Evolutionary conservation across 2,113 vertebrate genomes (phyloP).

Genomic region (Oophaga pumilio): DNA sequence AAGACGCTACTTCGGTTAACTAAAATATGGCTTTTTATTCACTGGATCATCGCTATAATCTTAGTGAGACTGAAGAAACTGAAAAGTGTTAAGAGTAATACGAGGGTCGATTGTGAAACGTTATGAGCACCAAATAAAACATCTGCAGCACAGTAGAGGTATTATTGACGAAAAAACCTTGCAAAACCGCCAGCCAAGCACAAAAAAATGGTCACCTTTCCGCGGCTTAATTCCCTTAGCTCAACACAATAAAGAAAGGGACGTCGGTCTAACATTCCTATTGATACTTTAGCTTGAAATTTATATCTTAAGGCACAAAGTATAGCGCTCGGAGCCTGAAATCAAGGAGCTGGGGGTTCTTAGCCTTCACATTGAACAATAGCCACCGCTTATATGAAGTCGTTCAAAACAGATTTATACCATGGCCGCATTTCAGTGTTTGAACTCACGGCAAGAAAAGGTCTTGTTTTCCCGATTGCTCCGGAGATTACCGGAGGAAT

Average conservation of each 20-base stretch:
- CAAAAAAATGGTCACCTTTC: conserved; percentile 29
- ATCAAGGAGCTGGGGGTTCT: not conserved
- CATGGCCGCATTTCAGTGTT: not conserved
- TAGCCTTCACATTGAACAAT: conserved; percentile 32
- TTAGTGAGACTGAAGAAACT: not conserved
- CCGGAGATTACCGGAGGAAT: conserved; percentile 18
- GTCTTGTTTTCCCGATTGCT: conserved; percentile 25
- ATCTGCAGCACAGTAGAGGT: not conserved
- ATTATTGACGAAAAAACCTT: conserved; percentile 36
- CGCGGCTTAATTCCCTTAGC: conserved; percentile 24
- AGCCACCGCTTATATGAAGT: not conserved
- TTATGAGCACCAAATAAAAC: conserved; percentile 21
- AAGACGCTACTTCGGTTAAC: not conserved
- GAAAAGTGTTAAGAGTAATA: not conserved
- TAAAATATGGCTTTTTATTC: not conserved
- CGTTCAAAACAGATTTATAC: conserved; percentile 1
- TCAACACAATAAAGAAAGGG: conserved; percentile 15
- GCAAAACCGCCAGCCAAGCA: not conserved
- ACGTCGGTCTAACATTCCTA: conserved; percentile 34
- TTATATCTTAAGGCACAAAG: not conserved
- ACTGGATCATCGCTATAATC: not conserved
- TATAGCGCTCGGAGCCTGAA: not conserved
- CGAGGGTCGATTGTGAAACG: conserved; percentile 22
- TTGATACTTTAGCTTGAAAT: conserved; percentile 30
- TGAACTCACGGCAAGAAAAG: conserved; percentile 18